phyloP scores from a whole-genome alignment of 53 echinoderm and acorn worm genomes.

The Pentamera pediparva region DNA sequence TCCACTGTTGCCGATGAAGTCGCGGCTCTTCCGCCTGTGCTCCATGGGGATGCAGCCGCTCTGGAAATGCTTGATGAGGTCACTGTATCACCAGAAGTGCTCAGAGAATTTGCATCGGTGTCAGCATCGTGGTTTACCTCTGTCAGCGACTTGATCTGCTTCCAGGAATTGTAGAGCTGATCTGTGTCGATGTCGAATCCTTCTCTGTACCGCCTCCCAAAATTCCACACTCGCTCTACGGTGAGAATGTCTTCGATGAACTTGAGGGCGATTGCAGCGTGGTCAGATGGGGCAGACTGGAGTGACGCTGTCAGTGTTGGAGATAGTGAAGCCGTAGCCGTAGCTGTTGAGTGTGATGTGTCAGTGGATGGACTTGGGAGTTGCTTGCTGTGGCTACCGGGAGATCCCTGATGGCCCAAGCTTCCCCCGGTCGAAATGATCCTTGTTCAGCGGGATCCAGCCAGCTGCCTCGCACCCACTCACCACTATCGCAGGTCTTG shows the following conservation, averaged over 20 bases:
- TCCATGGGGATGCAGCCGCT: background rate
- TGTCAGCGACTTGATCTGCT: background rate
- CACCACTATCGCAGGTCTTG: no score
- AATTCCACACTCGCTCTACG: no score
- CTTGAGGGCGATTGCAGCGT: background rate
- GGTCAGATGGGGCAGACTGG: background rate
- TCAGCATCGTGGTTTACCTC: background rate
- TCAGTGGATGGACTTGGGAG: no score
- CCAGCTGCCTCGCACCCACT: no score
- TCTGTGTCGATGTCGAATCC: background rate
- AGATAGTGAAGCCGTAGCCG: no score
- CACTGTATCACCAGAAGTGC: conserved; percentile 6
- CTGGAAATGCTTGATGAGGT: background rate
- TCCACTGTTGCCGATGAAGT: background rate
- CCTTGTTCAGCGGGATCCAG: no score
- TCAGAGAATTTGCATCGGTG: background rate
- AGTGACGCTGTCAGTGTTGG: background rate
- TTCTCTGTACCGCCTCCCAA: background rate
- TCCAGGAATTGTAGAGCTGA: background rate
- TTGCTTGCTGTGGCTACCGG: no score
- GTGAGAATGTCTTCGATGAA: background rate
- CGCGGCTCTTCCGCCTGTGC: background rate
- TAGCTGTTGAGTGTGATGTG: no score
- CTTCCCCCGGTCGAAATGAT: no score
- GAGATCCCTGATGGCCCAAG: no score